Conservation (phyloP, 2,113 vertebrate genomes). For the Lepisosteus osseus region DNA sequence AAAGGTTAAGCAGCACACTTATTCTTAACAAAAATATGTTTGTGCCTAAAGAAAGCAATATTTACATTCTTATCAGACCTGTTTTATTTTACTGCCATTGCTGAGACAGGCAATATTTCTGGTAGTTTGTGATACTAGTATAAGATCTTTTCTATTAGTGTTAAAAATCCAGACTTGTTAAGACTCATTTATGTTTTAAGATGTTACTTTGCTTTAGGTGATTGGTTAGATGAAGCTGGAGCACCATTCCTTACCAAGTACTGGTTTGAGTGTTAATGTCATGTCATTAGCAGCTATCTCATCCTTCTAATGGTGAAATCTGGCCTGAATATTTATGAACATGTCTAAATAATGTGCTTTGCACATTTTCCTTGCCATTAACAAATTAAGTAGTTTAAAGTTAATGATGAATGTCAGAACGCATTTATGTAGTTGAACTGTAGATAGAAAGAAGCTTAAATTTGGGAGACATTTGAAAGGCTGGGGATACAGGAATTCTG, state of each 20-base stretch:
- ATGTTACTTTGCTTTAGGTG: neutral
- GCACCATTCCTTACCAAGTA: neutral
- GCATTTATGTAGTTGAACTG: neutral
- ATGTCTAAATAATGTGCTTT: neutral
- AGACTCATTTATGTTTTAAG: neutral
- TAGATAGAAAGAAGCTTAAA: slow-evolving; percentile 3
- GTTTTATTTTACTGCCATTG: no score
- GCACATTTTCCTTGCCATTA: neutral
- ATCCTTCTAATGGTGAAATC: neutral
- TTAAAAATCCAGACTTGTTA: no score
- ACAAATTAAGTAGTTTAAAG: neutral
- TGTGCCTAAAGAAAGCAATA: no score
- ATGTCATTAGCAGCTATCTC: slow-evolving; percentile 8
- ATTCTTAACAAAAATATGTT: no score
- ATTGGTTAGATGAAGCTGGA: neutral
- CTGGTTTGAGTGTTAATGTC: neutral
- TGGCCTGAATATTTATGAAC: slow-evolving; percentile 5
- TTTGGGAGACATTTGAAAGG: neutral
- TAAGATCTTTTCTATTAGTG: no score
- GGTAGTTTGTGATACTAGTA: no score
- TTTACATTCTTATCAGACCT: no score
- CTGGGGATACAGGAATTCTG: neutral
- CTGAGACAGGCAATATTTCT: no score
- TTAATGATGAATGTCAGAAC: neutral
- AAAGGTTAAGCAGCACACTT: no score